phyloP scores from a whole-genome alignment of 64 coral and sea anemone species.

The Pocillopora damicornis region DNA sequence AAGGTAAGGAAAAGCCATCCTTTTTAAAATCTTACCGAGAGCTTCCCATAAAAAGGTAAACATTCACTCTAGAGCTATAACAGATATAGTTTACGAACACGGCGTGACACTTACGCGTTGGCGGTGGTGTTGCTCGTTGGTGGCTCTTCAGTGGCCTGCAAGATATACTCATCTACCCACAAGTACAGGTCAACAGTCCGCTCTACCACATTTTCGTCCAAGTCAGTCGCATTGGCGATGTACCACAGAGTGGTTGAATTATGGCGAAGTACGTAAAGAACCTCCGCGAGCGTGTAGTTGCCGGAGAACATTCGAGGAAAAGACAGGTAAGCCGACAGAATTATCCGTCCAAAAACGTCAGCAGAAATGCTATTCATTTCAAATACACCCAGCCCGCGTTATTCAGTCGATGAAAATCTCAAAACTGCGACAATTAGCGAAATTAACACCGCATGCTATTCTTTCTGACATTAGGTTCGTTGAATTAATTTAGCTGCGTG shows the following conservation, averaged over 20 bases:
- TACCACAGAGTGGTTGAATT: not conserved
- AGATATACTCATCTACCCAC: not conserved
- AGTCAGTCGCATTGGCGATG: not conserved
- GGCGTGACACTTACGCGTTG: not conserved
- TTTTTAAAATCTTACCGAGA: no score
- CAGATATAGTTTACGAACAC: no score
- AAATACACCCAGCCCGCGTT: not conserved
- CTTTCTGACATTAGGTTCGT: no score
- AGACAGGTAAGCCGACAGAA: not conserved
- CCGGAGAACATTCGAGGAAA: not conserved
- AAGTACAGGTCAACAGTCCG: conserved; percentile 7
- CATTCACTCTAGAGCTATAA: no score
- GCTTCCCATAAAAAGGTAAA: no score
- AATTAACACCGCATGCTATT: no score
- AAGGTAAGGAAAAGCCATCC: no score
- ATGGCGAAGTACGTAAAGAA: not conserved
- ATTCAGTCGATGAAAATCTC: no score
- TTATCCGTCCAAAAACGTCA: conserved; percentile 15
- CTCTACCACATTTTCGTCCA: not conserved
- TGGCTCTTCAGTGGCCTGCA: not conserved
- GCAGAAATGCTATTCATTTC: not conserved
- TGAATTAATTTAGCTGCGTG: no score
- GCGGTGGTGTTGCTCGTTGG: not conserved
- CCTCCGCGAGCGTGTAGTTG: conserved; percentile 12
- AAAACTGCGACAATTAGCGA: no score